A percentile compares a stretch with the other conserved stretches of the same genome.
Conservation (phyloP, 37 sponge, comb jelly and placozoan species). For the Axinella damicornis region DNA sequence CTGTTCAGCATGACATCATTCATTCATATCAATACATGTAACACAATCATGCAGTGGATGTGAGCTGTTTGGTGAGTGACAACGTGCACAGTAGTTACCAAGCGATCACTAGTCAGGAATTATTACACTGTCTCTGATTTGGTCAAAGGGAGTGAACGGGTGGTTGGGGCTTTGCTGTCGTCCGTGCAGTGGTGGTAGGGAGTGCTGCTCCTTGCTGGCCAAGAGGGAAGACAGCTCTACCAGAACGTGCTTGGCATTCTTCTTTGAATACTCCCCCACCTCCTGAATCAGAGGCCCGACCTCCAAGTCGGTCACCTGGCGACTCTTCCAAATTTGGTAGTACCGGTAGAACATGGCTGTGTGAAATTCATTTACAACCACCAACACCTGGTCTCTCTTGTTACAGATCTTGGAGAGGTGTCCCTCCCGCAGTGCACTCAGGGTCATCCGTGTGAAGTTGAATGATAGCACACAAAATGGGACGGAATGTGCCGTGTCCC, state of each 20-base stretch:
- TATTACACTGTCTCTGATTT: neutral
- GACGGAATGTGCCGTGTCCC: conserved; percentile 19
- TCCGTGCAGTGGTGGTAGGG: neutral
- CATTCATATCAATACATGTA: no score
- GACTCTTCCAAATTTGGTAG: conserved; percentile 56
- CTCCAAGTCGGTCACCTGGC: conserved; percentile 48
- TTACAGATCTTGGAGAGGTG: conserved; percentile 76
- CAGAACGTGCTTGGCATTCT: conserved; percentile 28
- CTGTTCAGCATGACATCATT: no score
- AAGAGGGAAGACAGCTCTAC: conserved; percentile 11
- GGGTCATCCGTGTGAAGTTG: conserved; percentile 70
- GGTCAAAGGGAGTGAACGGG: conserved; percentile 33
- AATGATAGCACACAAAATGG: conserved; percentile 91
- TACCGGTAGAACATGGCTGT: conserved; percentile 64
- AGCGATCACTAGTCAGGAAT: no score
- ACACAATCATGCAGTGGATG: no score
- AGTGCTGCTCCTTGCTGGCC: neutral
- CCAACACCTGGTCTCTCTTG: conserved; percentile 73
- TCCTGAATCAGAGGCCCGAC: conserved; percentile 41
- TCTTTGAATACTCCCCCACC: conserved; percentile 33
- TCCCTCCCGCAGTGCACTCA: conserved; percentile 73
- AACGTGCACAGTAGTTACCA: neutral
- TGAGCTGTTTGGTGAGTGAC: no score
- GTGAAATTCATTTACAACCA: conserved; percentile 83
- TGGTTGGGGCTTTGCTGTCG: neutral